Base-by-base conservation (phyloP, 2,113 vertebrate species). In the Etia nguti region DNA sequence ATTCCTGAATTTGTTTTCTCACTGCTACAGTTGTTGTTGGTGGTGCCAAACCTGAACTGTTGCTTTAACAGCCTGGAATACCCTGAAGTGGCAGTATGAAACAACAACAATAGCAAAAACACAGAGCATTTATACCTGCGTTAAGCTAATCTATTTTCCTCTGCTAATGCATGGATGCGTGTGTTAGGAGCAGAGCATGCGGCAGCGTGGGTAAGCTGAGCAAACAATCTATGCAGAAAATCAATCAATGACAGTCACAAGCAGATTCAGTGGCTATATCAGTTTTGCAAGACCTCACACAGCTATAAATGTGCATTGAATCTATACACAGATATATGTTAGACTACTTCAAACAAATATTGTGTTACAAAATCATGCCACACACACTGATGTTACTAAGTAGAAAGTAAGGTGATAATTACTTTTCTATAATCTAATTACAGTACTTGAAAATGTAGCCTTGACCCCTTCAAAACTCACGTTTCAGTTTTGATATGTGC, bases 251-350 rank as follows among this genome's bases (percentile, higher is more conserved):
- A 82, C 62, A 75, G 83, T 90, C 87, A 83, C 68, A 5, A 62
- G 55, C 50, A 70, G 84, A 93, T 93, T 84, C 50, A 84, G 85
- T 87, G 86, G 60, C 83, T 70, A 80, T 85, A 82, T 87, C 84
- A 73, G 86, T 85, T 81, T 70, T 8, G 54, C 18, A 79, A 46
- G 24, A 31, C 43, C 31, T 56, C 5, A 86, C 8, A 41, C 11
- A 62, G 20, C 15, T 36, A 80, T 79, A 62, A 2, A 57, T 52
- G 75, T 29, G 2, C 77, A 29, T 56, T 26, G 54, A 57, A 18
- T 3, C 56, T 38, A 82, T n/a, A 54, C 29, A 73, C 70, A 48
- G 68, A 46, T 48, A 46, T 26, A 73, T 73, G 36, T 73, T 18
- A 29, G 68, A 24, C 13, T 3, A 11, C 10, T 29, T 48, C 43